Percentiles rank a stretch among this genome's conserved stretches.
Conservation (phyloP, 2,113 vertebrate species). For the Trochalopteron elliotii region DNA sequence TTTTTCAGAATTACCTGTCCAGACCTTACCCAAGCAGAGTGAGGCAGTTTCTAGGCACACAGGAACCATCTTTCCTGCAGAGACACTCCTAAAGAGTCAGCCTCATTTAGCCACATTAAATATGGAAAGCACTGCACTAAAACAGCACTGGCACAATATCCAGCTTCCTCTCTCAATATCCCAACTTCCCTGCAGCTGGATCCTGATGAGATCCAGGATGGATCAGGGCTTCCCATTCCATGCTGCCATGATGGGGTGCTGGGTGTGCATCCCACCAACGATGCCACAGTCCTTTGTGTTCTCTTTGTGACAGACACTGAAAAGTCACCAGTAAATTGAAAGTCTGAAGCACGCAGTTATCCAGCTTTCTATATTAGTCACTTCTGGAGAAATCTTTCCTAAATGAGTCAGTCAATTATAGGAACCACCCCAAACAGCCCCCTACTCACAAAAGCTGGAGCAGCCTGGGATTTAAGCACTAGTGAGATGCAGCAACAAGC, state of each 20-base stretch:
- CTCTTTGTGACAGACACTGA: background rate
- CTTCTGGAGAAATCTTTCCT: background rate
- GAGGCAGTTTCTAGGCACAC: background rate
- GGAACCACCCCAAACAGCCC: background rate
- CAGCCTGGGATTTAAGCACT: background rate
- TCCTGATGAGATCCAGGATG: background rate
- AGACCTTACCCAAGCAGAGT: background rate
- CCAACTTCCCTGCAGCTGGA: background rate
- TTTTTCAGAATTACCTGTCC: background rate
- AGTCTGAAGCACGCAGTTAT: background rate
- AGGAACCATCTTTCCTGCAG: background rate
- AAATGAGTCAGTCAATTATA: background rate
- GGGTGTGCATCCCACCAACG: background rate
- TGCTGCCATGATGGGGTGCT: background rate
- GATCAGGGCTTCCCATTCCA: background rate
- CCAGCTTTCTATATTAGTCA: fast-evolving
- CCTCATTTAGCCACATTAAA: background rate
- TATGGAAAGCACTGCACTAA: background rate
- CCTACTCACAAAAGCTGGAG: background rate
- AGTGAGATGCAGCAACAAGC: background rate
- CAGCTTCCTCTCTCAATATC: background rate
- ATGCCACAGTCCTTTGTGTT: background rate
- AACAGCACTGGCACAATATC: background rate
- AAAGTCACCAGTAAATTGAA: background rate
- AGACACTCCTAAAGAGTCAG: background rate